Conservation (phyloP, 30 jellyfish, hydroid and myxozoan genomes). For the Morbakka virulenta region DNA sequence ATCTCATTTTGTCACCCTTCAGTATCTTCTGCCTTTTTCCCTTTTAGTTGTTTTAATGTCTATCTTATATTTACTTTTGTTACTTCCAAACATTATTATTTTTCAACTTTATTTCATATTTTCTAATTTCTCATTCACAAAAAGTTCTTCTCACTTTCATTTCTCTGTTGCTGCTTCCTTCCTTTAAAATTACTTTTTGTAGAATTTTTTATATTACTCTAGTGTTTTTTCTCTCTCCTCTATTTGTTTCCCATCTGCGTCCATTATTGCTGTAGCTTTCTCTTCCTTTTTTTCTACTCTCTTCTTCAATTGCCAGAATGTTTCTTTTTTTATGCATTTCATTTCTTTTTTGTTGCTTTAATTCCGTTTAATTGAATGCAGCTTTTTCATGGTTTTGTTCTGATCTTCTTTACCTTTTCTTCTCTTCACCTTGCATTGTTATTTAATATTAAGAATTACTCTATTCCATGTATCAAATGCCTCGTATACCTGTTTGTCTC, state of each 20-base stretch:
- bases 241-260: background rate
- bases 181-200: background rate
- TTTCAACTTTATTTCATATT: no score
- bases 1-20: constrained; percentile 1
- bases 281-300: no score
- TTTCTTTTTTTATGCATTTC: no score
- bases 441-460: background rate
- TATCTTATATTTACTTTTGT: background rate
- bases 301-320: no score
- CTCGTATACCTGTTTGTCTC: constrained; percentile 32
- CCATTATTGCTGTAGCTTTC: background rate
- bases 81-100: no score
- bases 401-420: background rate
- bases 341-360: no score
- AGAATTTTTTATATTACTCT: background rate
- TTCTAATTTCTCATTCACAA: no score
- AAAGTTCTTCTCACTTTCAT: no score
- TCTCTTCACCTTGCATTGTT: background rate
- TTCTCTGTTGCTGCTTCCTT: background rate
- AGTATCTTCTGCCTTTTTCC: constrained; percentile 1
- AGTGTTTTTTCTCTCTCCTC: background rate
- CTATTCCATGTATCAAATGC: constrained; percentile 21
- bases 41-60: background rate
- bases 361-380: background rate
- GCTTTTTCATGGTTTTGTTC: background rate